Base-by-base conservation (phyloP, 2,888 invertebrate genomes). In the Augochlorella aurata region DNA sequence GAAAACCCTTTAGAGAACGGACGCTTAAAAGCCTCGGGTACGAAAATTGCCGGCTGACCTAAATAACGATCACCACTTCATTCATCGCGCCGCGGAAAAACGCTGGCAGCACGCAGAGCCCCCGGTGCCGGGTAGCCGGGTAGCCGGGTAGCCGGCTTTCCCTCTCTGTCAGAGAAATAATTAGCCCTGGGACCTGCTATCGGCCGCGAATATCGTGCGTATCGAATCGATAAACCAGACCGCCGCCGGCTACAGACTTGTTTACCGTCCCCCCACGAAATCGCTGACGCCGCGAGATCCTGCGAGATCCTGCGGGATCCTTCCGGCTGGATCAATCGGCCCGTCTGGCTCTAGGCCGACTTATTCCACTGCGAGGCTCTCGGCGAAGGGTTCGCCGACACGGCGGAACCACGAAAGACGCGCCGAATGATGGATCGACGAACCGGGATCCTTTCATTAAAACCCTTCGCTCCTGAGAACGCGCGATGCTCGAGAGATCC, bases 11-110 rank as follows among this genome's bases (percentile, higher is more conserved):
- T 65, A 70, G 77, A 68, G 68, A 68, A 79, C 69, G 76, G 74
- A 69, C 77, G 86, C 77, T 86, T 81, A 84, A 86, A 86, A 82
- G 84, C 79, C 75, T 70, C 84, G 81, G 77, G 65, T 79, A 84
- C 78, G 84, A 86, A 86, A 86, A 86, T 86, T 86, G 84, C 80
- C 84, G 86, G 77, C 86, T 79, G 86, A 86, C 86, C 86, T 80
- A 86, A 81, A 86, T 86, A 86, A 74, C 86, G 79, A 71, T 81
- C 74, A 66, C 81, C 67, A 63, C 76, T 86, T 85, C 86, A 82
- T 83, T 84, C 83, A 83, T 84, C 72, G 68, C 61, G 38, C 44
- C 52, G 68, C 61, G 76, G 72, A 74, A 77, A 83, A 83, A 69
- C 67, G 68, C 54, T 73, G 69, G 38, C 65, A 44, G 44, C 82